Base-by-base conservation (phyloP, 1,140 invertebrate species). In the Drosophila novamexicana region DNA sequence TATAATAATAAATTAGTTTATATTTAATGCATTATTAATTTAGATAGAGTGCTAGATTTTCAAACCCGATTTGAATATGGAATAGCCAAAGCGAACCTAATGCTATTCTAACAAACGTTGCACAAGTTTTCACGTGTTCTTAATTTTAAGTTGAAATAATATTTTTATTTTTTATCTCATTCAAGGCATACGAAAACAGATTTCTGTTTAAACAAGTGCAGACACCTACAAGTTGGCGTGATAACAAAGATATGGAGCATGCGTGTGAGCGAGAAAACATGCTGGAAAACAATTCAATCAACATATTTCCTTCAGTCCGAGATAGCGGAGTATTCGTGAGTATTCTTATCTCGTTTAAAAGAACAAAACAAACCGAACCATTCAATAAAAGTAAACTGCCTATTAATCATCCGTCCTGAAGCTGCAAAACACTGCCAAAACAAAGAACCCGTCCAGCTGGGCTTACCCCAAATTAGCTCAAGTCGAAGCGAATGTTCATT, bases 171-270 rank as follows among this genome's bases (percentile, higher is more conserved):
- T 32, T 34, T 53, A 29, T 32, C 36, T 36, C 54, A 45, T 49
- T 44, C 29, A 22, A 36, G 29, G 16, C 37, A 44, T 50, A 61
- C 22, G 45, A 18, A 42, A 62, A 54, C 9, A 63, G 22, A 52
- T 36, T 39, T 49, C 39, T 74, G 71, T 74, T 69, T 74, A 16
- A 68, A 74, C 71, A 74, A 68, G 42, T 74, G 70, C 44, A 39
- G 58, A 62, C 18, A 61, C 29, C 34, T 22, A 37, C 58, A 49
- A n/a, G 22, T 36, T 44, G 12, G 22, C 22, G 8, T 42, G 50
- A 74, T 69, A 74, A 74, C 32, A 62, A 32, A 44, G 42, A 64
- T 56, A 57, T 12, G 12, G 32, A 58, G 40, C 34, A 47, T 16
- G 42, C 1, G 61, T 14, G 54, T 52, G 44, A 44, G 37, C 29